Conservation (phyloP, 2,797 vertebrate species). For the Parauchenoglanis ngamensis region DNA sequence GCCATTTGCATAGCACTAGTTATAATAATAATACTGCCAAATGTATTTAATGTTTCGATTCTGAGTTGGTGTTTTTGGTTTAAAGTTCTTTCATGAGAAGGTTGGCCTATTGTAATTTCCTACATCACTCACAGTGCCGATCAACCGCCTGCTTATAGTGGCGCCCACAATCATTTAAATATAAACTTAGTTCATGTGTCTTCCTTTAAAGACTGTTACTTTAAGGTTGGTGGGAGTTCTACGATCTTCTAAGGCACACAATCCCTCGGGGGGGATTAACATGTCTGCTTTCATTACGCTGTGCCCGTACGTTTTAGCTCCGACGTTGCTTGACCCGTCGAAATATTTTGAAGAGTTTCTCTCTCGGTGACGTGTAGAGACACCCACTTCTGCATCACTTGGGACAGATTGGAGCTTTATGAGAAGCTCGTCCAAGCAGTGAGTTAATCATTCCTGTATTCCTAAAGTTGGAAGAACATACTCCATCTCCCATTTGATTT, state of each 20-base stretch:
- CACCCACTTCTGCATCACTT: slow-evolving; percentile 24
- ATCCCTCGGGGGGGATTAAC: slow-evolving; percentile 15
- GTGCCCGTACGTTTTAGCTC: slow-evolving; percentile 11
- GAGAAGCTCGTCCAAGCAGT: slow-evolving; percentile 39
- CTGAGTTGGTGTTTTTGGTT: background rate
- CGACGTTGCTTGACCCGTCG: slow-evolving; percentile 32
- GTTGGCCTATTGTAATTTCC: background rate
- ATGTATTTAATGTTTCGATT: background rate
- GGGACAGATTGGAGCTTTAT: slow-evolving; percentile 25
- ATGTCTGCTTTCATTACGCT: slow-evolving; percentile 32
- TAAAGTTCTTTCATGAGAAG: background rate
- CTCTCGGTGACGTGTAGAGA: slow-evolving; percentile 36
- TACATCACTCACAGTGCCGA: background rate
- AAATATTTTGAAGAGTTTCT: slow-evolving; percentile 39
- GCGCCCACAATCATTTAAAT: too few relatives aligned
- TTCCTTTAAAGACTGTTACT: slow-evolving; percentile 33
- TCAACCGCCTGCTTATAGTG: background rate
- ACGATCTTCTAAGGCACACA: slow-evolving; percentile 8
- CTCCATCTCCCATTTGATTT: background rate
- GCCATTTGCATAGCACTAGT: background rate
- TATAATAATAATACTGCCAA: background rate
- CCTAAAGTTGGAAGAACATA: background rate
- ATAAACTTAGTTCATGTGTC: background rate
- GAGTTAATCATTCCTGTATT: slow-evolving; percentile 45
- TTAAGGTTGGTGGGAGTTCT: slow-evolving; percentile 42